Evolutionary conservation across 2,888 invertebrate species (phyloP), one percentile per base, ranked within the genome.

Genomic region (Dione juno): DNA sequence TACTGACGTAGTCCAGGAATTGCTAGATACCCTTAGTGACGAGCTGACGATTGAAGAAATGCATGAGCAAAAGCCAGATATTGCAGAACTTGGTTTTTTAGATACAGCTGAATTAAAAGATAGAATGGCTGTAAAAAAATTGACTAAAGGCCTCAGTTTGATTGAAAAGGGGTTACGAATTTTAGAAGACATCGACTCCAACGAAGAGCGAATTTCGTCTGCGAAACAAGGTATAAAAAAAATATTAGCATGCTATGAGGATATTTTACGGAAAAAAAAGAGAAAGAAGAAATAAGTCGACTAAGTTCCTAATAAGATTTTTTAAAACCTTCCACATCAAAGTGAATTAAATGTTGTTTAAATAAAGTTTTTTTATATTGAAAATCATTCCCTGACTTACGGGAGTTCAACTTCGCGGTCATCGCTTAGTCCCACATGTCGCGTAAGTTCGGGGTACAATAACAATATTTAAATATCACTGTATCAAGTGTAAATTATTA

Each of bases 11-110:
- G 75, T 80, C 72, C 74, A 74, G 74, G 79, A 81, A 71, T 59
- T 80, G 79, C 67, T 82, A 67, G 75, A 79, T 75, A 77, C 75
- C 74, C 77, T 79, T 74, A 78, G 77, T 77, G 69, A 80, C 66
- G 77, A 79, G 76, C 77, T 80, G 35, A 77, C 73, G 74, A 74
- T 76, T 77, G 72, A 78, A 54, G 77, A 76, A 77, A 76, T 78
- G 75, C 71, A 73, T 75, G 68, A 79, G 59, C 69, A 77, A 45
- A 74, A 78, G 66, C 65, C 79, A 77, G 76, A 78, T 54, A 76
- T 76, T 77, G 74, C 77, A 45, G n/a, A 78, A 57, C 14, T 19
- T 77, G 73, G 74, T 73, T 77, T 69, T 13, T 57, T 76, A 37
- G 72, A 76, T 19, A 70, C 71, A 74, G 75, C 5, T 28, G 3